phyloP scores from a whole-genome alignment of 2,113 vertebrate species.

The Pygoscelis adeliae region DNA sequence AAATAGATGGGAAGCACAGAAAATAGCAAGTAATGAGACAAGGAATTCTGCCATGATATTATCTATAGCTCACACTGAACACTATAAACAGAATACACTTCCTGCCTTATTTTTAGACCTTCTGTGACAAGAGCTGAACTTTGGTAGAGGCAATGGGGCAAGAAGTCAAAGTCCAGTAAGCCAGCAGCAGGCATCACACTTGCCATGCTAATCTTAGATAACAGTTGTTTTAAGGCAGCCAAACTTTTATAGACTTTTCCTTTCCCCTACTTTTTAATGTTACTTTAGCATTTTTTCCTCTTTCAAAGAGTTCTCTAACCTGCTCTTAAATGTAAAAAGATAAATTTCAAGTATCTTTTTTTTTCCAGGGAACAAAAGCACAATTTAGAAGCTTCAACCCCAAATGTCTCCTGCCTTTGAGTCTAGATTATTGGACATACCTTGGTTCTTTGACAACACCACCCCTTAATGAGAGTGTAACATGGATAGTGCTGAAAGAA shows the following conservation, averaged over 20 bases:
- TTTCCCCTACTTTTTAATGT: background rate
- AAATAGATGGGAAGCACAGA: background rate
- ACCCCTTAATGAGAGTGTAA: conserved; percentile 91
- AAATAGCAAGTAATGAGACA: background rate
- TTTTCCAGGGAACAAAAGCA: conserved; percentile 82
- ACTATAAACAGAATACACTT: background rate
- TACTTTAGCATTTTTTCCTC: background rate
- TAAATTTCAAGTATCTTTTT: background rate
- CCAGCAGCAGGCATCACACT: background rate
- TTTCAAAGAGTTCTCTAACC: background rate
- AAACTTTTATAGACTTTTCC: background rate
- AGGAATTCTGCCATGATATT: background rate
- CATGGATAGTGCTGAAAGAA: conserved; percentile 91
- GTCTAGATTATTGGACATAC: conserved; percentile 93
- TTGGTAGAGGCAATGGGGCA: background rate
- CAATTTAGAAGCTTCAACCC: conserved; percentile 92
- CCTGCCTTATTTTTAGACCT: background rate
- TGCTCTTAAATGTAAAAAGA: background rate
- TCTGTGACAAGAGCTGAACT: background rate
- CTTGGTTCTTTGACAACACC: conserved; percentile 93
- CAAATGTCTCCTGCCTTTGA: conserved; percentile 89
- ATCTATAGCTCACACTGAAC: background rate
- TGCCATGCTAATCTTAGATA: background rate
- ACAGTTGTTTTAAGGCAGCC: background rate
- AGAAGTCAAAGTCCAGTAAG: background rate